Evolutionary conservation across 1,140 invertebrate genomes (phyloP), one percentile per base, ranked within the genome.

Genomic region (Micrasema minimum): DNA sequence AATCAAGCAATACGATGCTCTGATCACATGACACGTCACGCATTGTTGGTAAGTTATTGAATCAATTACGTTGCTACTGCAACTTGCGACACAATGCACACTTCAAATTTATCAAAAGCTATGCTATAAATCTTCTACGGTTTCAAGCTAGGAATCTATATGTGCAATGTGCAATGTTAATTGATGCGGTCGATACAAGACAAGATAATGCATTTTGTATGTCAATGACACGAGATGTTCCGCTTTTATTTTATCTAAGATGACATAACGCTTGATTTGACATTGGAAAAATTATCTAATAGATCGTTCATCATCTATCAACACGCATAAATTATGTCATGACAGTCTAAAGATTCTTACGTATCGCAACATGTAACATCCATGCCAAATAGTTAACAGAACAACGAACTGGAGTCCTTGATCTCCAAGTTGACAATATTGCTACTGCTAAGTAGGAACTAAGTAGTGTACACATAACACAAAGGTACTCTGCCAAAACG

Each of bases 31-130:
- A n/a, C 55, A 20, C 16, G 31, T 59, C 55, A 38, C 55, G 55
- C 55, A 20, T 41, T 41, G 14, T 37, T 59, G 35, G 31, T 59
- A 20, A 31, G 26, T 31, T 31, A 59, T 59, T 12, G 55, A 59
- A 59, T 59, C 55, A 59, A 59, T 59, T 59, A 31, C 31, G 16
- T 4, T 7, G 2, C 7, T 31, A 31, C 26, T 31, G 26, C 26
- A 7, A 2, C 26, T 59, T 20, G 55, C 55, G 55, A 59, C 35
- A 59, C 55, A 59, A 59, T 59, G 16, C 23, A 38, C 35, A 59
- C 12, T 38, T 59, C 35, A 59, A 41, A 59, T 59, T 41, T 26
- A 59, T 59, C 55, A 59, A 22, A 16, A 59, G 16, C 26, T 31
- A 31, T 31, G 26, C 2, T 7, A 31, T 31, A 31, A 31, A 31